Conservation (phyloP, 2,113 vertebrate species). For the Ageneiosus marmoratus region DNA sequence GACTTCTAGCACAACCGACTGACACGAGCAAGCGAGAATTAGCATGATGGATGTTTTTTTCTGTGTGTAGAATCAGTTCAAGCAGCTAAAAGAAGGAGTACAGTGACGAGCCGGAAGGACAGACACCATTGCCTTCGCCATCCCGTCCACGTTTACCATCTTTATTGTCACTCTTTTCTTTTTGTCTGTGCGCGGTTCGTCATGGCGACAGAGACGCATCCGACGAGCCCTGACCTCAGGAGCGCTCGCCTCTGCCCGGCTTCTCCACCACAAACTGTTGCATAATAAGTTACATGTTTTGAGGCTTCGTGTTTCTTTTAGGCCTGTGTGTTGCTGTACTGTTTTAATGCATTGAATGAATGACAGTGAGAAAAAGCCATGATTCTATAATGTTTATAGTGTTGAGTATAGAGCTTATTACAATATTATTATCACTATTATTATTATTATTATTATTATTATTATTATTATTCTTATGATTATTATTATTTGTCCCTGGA, state of each 20-base stretch:
- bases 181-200: slow-evolving; percentile 54
- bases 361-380: slow-evolving; percentile 44
- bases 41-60: slow-evolving; percentile 61
- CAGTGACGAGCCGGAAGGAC: slow-evolving; percentile 40
- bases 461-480: slow-evolving; percentile 13
- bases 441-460: slow-evolving; percentile 25
- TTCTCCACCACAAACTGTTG: slow-evolving; percentile 18
- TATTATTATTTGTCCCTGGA: slow-evolving; percentile 15
- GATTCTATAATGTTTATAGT: slow-evolving; percentile 40
- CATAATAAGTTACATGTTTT: slow-evolving; percentile 27
- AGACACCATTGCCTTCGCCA: slow-evolving; percentile 70
- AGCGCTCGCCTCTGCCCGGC: not conserved
- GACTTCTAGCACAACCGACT: slow-evolving; percentile 77
- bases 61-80: slow-evolving; percentile 66
- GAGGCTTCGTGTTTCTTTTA: slow-evolving; percentile 27
- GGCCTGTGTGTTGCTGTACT: slow-evolving; percentile 40
- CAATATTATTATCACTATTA: not conserved
- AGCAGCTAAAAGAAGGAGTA: slow-evolving; percentile 58
- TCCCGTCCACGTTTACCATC: slow-evolving; percentile 1
- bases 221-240: not conserved
- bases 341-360: slow-evolving; percentile 25
- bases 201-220: not conserved
- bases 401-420: not conserved
- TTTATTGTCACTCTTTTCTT: slow-evolving; percentile 50
- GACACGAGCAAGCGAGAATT: slow-evolving; percentile 38